Conservation (phyloP, 2,797 vertebrate species). For the Geotrypetes seraphini region DNA sequence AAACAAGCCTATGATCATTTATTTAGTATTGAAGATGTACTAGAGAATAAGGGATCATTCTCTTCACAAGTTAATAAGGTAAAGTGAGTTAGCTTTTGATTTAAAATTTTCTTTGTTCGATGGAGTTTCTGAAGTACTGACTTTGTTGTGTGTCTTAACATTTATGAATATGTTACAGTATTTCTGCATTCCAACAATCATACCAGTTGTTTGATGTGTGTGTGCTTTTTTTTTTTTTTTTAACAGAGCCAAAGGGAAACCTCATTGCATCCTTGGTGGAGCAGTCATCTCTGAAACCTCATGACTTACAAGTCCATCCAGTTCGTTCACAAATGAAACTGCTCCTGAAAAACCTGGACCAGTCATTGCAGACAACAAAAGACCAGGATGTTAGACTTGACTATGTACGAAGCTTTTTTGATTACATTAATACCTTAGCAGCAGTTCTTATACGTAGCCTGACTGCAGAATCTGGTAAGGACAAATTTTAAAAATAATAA, state of each 20-base stretch:
- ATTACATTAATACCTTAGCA: conserved; percentile 74
- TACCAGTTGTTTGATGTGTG: no score
- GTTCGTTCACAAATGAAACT: conserved; percentile 72
- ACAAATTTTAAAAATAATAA: no score
- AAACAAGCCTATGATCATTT: no score
- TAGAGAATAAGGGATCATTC: no score
- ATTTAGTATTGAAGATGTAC: no score
- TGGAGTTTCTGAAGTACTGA: no score
- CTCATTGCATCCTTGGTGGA: conserved; percentile 67
- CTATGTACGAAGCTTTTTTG: conserved; percentile 71
- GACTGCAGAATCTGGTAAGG: conserved; percentile 72
- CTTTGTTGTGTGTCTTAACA: no score
- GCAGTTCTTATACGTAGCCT: conserved; percentile 73
- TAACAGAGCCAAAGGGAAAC: conserved; percentile 56
- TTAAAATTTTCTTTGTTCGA: no score
- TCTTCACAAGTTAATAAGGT: no score
- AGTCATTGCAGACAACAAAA: conserved; percentile 45
- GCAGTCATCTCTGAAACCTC: conserved; percentile 66
- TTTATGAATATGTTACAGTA: not conserved
- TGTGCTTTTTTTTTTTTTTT: not conserved
- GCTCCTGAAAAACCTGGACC: conserved; percentile 68
- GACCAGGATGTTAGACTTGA: conserved; percentile 39
- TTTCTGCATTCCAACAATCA: not conserved
- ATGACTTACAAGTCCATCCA: conserved; percentile 68
- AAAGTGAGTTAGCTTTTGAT: no score